phyloP scores from a whole-genome alignment of 92 coral and sea anemone species.

The Metridium senile region DNA sequence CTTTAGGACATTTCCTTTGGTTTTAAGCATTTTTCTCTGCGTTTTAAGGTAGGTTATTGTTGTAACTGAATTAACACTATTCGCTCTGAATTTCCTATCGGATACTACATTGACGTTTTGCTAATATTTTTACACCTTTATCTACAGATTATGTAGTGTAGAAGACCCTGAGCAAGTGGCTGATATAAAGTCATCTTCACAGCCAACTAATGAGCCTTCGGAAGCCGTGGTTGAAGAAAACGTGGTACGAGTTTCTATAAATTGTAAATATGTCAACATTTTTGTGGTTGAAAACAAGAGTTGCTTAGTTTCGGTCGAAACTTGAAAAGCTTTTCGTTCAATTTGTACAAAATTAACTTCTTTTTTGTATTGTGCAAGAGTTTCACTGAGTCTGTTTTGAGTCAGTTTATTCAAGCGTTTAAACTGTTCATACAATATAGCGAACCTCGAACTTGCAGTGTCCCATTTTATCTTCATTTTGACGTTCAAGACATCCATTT shows the following conservation, averaged over 20 bases:
- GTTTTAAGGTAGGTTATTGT: conserved; percentile 24
- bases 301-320: neutral
- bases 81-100: neutral
- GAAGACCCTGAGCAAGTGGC: conserved; percentile 8
- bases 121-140: neutral
- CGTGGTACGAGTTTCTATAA: conserved; percentile 14
- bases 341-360: neutral
- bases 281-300: neutral
- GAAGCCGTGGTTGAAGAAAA: neutral
- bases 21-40: conserved; percentile 24
- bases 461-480: neutral
- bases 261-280: conserved; percentile 3
- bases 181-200: conserved; percentile 4
- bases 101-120: neutral
- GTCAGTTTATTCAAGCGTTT: conserved; percentile 2
- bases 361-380: neutral
- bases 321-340: neutral
- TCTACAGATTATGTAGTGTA: conserved; percentile 15
- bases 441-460: neutral
- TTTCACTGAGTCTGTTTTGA: neutral
- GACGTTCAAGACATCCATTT: neutral
- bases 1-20: conserved; percentile 21
- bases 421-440: neutral
- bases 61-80: neutral
- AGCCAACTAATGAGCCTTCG: neutral